A percentile compares a stretch with the other conserved stretches of the same genome.
Conservation (phyloP, 2,113 vertebrate genomes). For the Daphoenositta chrysoptera region DNA sequence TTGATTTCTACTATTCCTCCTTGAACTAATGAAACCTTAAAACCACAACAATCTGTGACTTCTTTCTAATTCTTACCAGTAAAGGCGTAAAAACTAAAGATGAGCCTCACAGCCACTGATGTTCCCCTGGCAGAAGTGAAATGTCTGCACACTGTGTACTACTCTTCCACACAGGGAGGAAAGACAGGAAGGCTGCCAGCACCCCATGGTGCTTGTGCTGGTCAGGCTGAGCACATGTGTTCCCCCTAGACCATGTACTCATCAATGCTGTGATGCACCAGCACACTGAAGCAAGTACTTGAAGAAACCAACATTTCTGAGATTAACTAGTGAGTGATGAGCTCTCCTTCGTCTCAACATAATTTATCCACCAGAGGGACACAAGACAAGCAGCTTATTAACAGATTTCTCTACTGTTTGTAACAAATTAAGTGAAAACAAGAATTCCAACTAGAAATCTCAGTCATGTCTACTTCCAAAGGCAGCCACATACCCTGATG, state of each 20-base stretch:
- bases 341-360: background rate
- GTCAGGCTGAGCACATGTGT: background rate
- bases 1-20: background rate
- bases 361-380: background rate
- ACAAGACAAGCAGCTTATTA: background rate
- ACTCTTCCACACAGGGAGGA: background rate
- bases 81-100: background rate
- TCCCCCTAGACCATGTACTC: background rate
- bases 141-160: background rate
- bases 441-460: background rate
- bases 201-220: background rate
- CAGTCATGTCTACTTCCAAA: background rate
- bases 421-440: background rate
- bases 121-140: background rate
- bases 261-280: background rate
- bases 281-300: background rate
- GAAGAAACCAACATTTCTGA: background rate
- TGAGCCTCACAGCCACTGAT: background rate
- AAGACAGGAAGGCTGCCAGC: background rate
- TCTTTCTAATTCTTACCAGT: background rate
- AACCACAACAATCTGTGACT: background rate
- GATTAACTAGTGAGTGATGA: background rate
- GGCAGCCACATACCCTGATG: slow-evolving; percentile 82
- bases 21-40: background rate
- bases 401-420: background rate